A percentile compares a stretch with the other conserved stretches of the same genome.
Evolutionary conservation across 2,113 vertebrate genomes (phyloP).

Genomic region (Sebastes fasciatus): DNA sequence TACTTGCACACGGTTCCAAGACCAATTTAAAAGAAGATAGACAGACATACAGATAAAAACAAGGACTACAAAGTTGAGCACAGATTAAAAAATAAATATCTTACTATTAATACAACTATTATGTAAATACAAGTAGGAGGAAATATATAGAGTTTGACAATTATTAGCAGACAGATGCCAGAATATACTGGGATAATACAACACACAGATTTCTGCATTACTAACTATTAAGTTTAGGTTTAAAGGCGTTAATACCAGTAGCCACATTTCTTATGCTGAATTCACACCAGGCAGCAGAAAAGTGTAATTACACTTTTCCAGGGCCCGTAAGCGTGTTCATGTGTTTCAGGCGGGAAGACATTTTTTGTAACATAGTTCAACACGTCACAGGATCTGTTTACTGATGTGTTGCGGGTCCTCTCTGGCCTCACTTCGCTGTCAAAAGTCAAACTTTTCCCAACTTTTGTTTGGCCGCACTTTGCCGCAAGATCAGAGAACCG

Average conservation of each 20-base stretch:
- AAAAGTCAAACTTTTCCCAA: too few species aligned
- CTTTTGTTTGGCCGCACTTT: too few species aligned
- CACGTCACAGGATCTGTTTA: too few species aligned
- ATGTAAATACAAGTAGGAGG: not conserved
- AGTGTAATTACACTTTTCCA: too few species aligned
- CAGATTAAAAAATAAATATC: not conserved
- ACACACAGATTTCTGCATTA: not conserved
- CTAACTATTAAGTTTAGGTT: not conserved
- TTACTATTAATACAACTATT: not conserved
- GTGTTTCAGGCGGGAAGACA: too few species aligned
- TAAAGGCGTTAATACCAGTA: not conserved
- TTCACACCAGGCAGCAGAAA: too few species aligned
- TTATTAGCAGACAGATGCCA: not conserved
- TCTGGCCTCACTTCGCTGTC: too few species aligned
- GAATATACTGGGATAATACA: not conserved
- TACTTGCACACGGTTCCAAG: not conserved
- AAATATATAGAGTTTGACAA: not conserved
- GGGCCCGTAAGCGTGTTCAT: too few species aligned
- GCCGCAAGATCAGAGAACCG: too few species aligned
- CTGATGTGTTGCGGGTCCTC: too few species aligned
- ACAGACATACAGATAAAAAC: not conserved
- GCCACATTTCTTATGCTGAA: not conserved
- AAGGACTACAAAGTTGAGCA: too few species aligned
- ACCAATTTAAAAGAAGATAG: not conserved
- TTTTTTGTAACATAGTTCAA: too few species aligned